A percentile compares a stretch with the other conserved stretches of the same genome.
phyloP scores from a whole-genome alignment of 2,888 invertebrate species.

The Cheilosia urbana region DNA sequence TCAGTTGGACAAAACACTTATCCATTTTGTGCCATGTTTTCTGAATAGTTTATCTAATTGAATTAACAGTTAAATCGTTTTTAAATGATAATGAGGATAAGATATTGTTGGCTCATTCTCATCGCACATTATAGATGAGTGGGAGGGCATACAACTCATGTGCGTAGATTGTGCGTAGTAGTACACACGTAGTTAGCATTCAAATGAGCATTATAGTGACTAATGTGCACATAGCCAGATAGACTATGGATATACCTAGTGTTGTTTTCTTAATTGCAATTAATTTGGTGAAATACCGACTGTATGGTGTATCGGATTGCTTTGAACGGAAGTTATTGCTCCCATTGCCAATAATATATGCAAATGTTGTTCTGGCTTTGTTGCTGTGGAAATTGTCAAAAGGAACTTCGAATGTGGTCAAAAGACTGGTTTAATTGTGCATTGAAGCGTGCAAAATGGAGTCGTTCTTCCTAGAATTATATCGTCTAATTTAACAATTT shows the following conservation, averaged over 20 bases:
- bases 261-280: conserved; percentile 51
- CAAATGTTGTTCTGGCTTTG: conserved; percentile 25
- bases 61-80: conserved; percentile 65
- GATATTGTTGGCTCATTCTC: background rate
- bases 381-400: background rate
- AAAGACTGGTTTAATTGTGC: background rate
- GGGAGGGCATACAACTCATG: background rate
- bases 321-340: conserved; percentile 39
- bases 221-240: background rate
- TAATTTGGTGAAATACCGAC: conserved; percentile 30
- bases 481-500: background rate
- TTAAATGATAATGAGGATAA: conserved; percentile 53
- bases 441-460: background rate
- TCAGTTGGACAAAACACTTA: conserved; percentile 35
- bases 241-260: background rate
- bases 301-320: background rate
- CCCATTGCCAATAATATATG: conserved; percentile 14
- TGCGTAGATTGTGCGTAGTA: conserved; percentile 22
- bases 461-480: background rate
- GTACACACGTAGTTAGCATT: conserved; percentile 39
- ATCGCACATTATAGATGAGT: background rate
- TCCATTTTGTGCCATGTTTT: conserved; percentile 42
- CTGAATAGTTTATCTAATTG: conserved; percentile 59
- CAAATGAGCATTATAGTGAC: conserved; percentile 20
- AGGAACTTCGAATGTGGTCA: background rate